Percentiles rank a stretch among this genome's conserved stretches.
Conservation (phyloP, 2,113 vertebrate genomes). For the Todiramphus saurophagus region DNA sequence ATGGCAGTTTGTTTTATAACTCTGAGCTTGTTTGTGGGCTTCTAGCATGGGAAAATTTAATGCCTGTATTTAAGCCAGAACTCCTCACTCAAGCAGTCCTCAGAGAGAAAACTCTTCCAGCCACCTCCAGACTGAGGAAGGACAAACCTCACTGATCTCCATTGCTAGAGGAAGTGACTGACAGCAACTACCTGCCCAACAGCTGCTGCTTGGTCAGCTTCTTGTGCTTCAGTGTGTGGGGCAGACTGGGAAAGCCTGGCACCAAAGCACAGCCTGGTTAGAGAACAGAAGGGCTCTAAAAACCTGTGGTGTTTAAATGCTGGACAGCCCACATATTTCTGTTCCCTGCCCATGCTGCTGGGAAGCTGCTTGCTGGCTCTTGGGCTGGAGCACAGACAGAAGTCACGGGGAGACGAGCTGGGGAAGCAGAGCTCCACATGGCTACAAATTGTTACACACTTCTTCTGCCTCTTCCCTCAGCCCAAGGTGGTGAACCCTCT, state of each 20-base stretch:
- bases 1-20: not conserved
- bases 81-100: not conserved
- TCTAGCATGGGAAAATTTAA: not conserved
- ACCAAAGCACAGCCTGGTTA: not conserved
- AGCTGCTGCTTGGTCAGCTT: accelerated
- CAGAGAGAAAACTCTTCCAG: not conserved
- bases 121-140: not conserved
- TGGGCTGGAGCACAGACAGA: not conserved
- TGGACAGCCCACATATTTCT: not conserved
- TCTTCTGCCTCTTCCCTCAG: slow-evolving; percentile 66
- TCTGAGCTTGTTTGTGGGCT: not conserved
- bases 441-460: not conserved
- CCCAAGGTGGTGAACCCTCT: slow-evolving; percentile 91
- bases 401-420: accelerated
- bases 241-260: not conserved
- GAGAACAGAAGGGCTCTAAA: not conserved
- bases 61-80: not conserved
- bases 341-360: not conserved
- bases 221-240: not conserved
- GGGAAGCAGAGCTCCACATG: not conserved
- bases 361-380: not conserved
- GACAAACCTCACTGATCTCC: not conserved
- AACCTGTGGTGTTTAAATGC: not conserved
- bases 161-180: not conserved
- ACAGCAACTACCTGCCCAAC: not conserved